Evolutionary conservation across 2,113 vertebrate species (phyloP).

Genomic region (Bucco capensis): DNA sequence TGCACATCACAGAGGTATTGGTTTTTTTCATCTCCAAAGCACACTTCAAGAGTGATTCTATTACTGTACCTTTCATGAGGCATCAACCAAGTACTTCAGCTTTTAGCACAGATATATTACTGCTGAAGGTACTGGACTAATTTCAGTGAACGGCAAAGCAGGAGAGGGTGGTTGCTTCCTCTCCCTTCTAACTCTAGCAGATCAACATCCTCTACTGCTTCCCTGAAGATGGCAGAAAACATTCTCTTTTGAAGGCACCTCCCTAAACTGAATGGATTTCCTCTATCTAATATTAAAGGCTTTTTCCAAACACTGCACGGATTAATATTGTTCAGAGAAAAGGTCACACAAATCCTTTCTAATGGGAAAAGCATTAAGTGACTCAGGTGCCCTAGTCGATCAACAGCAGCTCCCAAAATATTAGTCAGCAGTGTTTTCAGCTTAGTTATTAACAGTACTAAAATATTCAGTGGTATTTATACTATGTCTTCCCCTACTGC

Average conservation of each 20-base stretch:
- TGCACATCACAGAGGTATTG: background rate
- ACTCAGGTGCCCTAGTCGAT: background rate
- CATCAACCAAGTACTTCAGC: background rate
- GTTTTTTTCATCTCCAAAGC: background rate
- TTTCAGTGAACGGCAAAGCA: background rate
- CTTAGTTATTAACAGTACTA: background rate
- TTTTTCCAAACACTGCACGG: background rate
- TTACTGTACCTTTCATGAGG: background rate
- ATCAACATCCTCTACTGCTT: background rate
- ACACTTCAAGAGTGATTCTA: background rate
- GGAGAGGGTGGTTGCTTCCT: background rate
- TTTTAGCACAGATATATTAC: background rate
- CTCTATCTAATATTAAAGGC: background rate
- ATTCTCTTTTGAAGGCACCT: background rate
- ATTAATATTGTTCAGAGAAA: constrained; percentile 6
- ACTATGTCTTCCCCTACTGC: background rate
- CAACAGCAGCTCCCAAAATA: background rate
- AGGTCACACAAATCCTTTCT: constrained; percentile 15
- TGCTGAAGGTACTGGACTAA: background rate
- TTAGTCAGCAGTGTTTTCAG: background rate
- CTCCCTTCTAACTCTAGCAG: background rate
- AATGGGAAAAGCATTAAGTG: constrained; percentile 35
- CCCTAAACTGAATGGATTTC: background rate
- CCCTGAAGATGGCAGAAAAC: background rate
- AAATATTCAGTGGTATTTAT: background rate